These are phyloP conservation scores for Microctenopoma steveboyesi DNA, from an alignment of 2,797 vertebrate genomes.

Conservation along the genomic window DNA sequence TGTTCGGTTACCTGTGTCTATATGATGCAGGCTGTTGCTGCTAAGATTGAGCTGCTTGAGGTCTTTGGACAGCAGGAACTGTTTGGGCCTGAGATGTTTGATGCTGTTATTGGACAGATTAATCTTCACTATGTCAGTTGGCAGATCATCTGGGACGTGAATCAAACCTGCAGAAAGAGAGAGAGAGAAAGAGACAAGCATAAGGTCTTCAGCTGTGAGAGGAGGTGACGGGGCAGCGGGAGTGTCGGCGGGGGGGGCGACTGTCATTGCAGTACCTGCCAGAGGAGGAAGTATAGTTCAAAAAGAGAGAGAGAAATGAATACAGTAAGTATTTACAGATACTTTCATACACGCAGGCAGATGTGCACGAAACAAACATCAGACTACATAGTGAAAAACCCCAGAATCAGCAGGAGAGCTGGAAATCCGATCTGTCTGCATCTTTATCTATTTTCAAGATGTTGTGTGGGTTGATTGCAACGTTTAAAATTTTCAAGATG, in stretches of 20 bases:
- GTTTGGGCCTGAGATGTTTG: conserved; percentile 88
- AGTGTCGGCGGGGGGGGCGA: not conserved
- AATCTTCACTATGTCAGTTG: conserved; percentile 91
- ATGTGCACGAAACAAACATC: conserved; percentile 27
- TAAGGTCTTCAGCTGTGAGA: not conserved
- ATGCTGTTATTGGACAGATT: conserved; percentile 94
- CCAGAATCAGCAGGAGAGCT: conserved; percentile 19
- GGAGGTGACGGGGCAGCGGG: not conserved
- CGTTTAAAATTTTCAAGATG: conserved; percentile 64
- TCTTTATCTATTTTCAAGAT: conserved; percentile 69
- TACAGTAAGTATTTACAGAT: not conserved
- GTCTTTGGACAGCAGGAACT: conserved; percentile 91
- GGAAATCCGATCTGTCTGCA: conserved; percentile 46
- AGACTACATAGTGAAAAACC: not conserved
- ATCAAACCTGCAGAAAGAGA: conserved; percentile 85
- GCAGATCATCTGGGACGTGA: conserved; percentile 89
- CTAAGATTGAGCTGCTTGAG: conserved; percentile 94
- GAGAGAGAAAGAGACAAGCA: conserved; percentile 49
- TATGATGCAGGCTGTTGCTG: conserved; percentile 88
- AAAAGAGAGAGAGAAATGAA: not conserved
- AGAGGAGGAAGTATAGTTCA: too few relatives aligned
- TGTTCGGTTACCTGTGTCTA: conserved; percentile 88
- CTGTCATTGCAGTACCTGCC: not conserved
- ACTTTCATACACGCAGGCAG: not conserved
- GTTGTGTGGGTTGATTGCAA: conserved; percentile 58